A percentile compares a stretch with the other conserved stretches of the same genome.
Evolutionary conservation across 1,140 invertebrate species (phyloP).

Genomic region (Micrasema longulum): DNA sequence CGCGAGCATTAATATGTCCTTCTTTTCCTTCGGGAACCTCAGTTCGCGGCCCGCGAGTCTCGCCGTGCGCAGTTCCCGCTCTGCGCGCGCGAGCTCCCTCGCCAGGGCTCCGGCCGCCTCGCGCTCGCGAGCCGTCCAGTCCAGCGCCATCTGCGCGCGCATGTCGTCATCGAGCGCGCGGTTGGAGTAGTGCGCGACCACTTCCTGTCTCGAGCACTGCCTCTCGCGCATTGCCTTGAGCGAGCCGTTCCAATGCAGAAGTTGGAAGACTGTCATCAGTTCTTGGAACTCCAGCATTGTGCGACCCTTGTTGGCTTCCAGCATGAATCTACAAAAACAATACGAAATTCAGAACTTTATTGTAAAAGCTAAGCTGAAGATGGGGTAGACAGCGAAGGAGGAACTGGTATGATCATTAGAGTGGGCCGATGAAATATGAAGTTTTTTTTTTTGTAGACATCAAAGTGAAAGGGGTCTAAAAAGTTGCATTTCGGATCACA

Average conservation of each 20-base stretch:
- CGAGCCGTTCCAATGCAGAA: constrained; percentile 96
- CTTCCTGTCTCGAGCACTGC: constrained; percentile 94
- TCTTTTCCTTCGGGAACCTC: constrained; percentile 94
- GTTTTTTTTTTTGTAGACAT: too few relatives aligned
- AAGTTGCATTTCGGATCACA: too few relatives aligned
- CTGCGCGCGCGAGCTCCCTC: constrained; percentile 84
- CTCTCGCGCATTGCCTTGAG: constrained; percentile 91
- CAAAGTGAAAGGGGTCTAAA: too few relatives aligned
- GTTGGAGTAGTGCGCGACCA: constrained; percentile 94
- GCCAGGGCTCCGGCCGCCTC: constrained; percentile 84
- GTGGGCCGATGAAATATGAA: too few relatives aligned
- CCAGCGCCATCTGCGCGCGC: constrained; percentile 94
- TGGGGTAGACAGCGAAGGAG: too few relatives aligned
- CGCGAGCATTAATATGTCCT: constrained; percentile 92
- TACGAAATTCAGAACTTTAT: too few relatives aligned
- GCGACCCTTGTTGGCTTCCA: constrained; percentile 91
- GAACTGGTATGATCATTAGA: too few relatives aligned
- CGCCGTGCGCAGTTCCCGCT: constrained; percentile 90
- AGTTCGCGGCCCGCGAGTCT: constrained; percentile 90
- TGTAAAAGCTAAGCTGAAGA: too few relatives aligned
- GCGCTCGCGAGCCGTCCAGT: constrained; percentile 93
- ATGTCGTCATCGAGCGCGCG: constrained; percentile 92
- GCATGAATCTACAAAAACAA: constrained; percentile 78
- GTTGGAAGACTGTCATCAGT: constrained; percentile 95
- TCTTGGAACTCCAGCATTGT: constrained; percentile 98